Conservation (phyloP, 2,888 invertebrate species). For the Aethes cnicana region DNA sequence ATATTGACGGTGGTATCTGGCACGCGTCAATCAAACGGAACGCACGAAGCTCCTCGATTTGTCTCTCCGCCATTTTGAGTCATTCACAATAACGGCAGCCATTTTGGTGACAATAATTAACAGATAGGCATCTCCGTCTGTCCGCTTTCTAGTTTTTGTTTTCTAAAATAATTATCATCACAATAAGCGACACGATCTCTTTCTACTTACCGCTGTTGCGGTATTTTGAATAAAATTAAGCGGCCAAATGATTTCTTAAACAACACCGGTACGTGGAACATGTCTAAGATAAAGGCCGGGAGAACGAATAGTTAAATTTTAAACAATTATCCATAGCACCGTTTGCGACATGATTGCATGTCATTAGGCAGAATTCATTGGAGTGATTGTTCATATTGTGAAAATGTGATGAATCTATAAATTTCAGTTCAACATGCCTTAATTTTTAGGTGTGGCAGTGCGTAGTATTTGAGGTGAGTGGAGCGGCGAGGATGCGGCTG, state of each 20-base stretch:
- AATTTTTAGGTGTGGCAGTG: slow-evolving; percentile 38
- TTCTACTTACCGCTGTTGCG: slow-evolving; percentile 78
- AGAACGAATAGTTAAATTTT: slow-evolving; percentile 46
- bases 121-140: slow-evolving; percentile 74
- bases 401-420: slow-evolving; percentile 10
- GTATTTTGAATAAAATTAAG: slow-evolving; percentile 79
- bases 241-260: slow-evolving; percentile 65
- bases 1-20: slow-evolving; percentile 71
- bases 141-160: slow-evolving; percentile 81
- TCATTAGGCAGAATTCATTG: slow-evolving; percentile 23
- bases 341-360: slow-evolving; percentile 38
- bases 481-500: slow-evolving; percentile 43
- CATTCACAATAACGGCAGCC: slow-evolving; percentile 72
- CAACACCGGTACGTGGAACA: slow-evolving; percentile 55
- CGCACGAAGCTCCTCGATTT: slow-evolving; percentile 73
- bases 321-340: slow-evolving; percentile 35
- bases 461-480: slow-evolving; percentile 52
- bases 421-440: slow-evolving; percentile 4
- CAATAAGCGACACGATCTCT: slow-evolving; percentile 77
- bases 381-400: slow-evolving; percentile 18
- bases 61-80: slow-evolving; percentile 76
- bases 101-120: slow-evolving; percentile 81
- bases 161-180: slow-evolving; percentile 80
- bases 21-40: slow-evolving; percentile 81
- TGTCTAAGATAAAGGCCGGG: slow-evolving; percentile 59